Percentiles rank a stretch among this genome's conserved stretches.
Evolutionary conservation across 2,888 invertebrate genomes (phyloP).

Genomic region (Podabrus alpinus): DNA sequence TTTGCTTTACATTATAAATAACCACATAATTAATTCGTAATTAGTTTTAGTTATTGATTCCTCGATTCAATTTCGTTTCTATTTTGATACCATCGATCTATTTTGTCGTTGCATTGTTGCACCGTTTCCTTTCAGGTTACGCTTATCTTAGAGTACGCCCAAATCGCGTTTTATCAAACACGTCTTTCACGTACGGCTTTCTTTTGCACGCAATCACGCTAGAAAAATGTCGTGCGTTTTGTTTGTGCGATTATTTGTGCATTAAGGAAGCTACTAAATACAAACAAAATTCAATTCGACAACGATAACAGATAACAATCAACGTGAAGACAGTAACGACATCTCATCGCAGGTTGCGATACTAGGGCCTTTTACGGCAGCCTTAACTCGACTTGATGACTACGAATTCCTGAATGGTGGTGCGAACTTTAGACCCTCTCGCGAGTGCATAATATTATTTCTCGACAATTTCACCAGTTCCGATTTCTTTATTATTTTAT

Average conservation of each 20-base stretch:
- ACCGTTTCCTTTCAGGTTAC: background rate
- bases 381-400: background rate
- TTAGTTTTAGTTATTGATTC: slow-evolving; percentile 1
- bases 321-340: background rate
- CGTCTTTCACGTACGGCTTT: background rate
- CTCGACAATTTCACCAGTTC: background rate
- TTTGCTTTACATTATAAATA: background rate
- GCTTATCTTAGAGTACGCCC: background rate
- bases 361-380: background rate
- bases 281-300: background rate
- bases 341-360: background rate
- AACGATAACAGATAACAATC: too few relatives aligned
- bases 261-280: background rate
- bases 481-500: background rate
- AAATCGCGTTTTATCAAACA: background rate
- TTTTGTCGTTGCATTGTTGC: background rate
- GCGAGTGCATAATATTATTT: too few relatives aligned
- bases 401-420: too few relatives aligned
- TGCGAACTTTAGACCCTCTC: too few relatives aligned
- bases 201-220: background rate
- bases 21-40: background rate
- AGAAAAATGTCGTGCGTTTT: background rate
- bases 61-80: background rate
- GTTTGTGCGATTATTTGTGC: background rate
- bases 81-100: background rate